Evolutionary conservation across 2,113 vertebrate genomes (phyloP), one percentile per base, ranked within the genome.

Genomic region (Brachyistius frenatus): DNA sequence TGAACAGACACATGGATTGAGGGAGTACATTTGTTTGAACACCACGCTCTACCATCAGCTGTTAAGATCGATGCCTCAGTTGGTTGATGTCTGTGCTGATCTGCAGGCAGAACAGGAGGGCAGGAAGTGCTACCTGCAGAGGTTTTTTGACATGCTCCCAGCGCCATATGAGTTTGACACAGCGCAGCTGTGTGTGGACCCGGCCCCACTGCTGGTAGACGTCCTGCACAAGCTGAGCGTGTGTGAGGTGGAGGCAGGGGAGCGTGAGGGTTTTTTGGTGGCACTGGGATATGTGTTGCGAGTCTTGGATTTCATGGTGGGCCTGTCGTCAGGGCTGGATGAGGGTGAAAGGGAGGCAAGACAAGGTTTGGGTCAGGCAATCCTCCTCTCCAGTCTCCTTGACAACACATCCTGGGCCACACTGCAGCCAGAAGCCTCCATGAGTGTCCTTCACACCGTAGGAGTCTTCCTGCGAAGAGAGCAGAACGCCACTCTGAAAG

Each of bases 311-410:
- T 94, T 95, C 76, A 87, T 96, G 77, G 93, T 97, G 77, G 95
- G 95, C 15, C 93, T 96, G 23, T 95, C 94, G 0, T 86, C 92
- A 0, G 92, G 86, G 2, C 80, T 94, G 72, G 94, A 95, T 2
- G 94, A 95, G 41, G 94, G 94, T 0, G 95, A 95, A 82, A 85
- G 88, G 30, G 96, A 96, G 74, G 95, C 95, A 0, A 88, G 94
- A 41, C 92, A 94, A 67, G 94, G 94, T 72, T 88, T 98, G 66
- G 92, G 95, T n/a, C 93, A 96, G 86, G 96, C 96, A 85, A 95
- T 98, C 85, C 94, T 97, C 36, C 95, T 98, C 49, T 96, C 96
- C 89, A 96, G 95, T 83, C 96, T 98, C 57, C 92, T 96, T 37
- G 96, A 97, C 91, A 97, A 97, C 85, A 86, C 93, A 44, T 96